Evolutionary conservation across 1,140 invertebrate species (phyloP).

Genomic region (Gryon sp.): DNA sequence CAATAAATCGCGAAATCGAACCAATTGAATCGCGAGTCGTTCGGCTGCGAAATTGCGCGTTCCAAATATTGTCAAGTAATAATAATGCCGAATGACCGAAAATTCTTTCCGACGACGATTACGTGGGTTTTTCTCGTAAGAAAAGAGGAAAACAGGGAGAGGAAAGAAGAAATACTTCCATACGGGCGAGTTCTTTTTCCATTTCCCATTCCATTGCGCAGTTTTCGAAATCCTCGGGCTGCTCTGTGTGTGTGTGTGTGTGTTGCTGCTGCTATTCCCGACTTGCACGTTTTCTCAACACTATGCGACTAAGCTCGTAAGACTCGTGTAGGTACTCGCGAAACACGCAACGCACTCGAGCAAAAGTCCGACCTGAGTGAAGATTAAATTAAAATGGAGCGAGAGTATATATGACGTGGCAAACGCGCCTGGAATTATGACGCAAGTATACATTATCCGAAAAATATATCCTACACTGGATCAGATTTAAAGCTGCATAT

Average conservation of each 20-base stretch:
- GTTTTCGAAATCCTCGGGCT: too few relatives aligned
- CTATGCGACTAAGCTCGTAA: constrained; percentile 10
- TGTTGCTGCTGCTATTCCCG: too few relatives aligned
- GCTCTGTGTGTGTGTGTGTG: too few relatives aligned
- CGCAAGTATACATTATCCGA: too few relatives aligned
- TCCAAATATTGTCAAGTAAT: constrained; percentile 45
- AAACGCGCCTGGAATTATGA: constrained; percentile 2
- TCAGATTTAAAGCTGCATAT: too few relatives aligned
- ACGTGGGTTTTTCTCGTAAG: too few relatives aligned
- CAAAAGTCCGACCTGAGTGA: neutral
- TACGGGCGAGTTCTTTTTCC: neutral
- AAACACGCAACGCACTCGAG: constrained; percentile 5
- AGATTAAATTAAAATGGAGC: constrained; percentile 19
- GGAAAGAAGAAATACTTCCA: neutral
- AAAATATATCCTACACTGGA: too few relatives aligned
- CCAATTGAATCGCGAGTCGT: constrained; percentile 55
- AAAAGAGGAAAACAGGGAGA: constrained; percentile 11
- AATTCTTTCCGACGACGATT: constrained; percentile 49
- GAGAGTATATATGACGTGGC: neutral
- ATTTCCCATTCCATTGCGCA: neutral
- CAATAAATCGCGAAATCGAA: constrained; percentile 48
- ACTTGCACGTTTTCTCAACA: constrained; percentile 4
- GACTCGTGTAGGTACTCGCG: constrained; percentile 4
- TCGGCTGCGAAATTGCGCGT: constrained; percentile 54
- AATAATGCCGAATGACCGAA: constrained; percentile 40